phyloP scores from a whole-genome alignment of 2,797 vertebrate genomes.

The Aulostomus chinensis region DNA sequence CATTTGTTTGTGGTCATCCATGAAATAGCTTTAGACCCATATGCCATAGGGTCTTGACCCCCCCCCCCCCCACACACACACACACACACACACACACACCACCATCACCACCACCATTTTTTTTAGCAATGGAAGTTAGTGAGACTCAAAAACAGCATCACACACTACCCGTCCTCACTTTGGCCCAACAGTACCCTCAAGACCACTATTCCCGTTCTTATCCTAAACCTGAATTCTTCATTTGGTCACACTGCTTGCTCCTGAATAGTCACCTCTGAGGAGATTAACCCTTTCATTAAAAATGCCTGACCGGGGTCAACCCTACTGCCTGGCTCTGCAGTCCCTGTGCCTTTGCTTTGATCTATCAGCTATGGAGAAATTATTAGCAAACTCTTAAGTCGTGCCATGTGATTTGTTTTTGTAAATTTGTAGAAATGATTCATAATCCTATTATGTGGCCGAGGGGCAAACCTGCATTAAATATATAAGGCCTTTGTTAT shows the following conservation, averaged over 20 bases:
- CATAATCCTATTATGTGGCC: constrained; percentile 98
- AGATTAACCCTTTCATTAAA: constrained; percentile 99
- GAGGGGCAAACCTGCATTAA: constrained; percentile 91
- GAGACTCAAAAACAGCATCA: constrained; percentile 75
- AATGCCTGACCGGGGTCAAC: constrained; percentile 95
- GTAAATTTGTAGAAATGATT: constrained; percentile 99
- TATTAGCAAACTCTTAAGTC: constrained; percentile 96
- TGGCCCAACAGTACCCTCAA: constrained; percentile 82
- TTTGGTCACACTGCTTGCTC: constrained; percentile 99
- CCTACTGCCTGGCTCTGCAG: constrained; percentile 88
- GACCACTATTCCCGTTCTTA: constrained; percentile 79
- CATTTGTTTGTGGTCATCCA: constrained; percentile 48
- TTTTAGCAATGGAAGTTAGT: constrained; percentile 13
- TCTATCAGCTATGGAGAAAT: constrained; percentile 98
- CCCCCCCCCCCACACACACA: too few species aligned
- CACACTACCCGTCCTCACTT: constrained; percentile 82
- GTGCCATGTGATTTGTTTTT: constrained; percentile 99
- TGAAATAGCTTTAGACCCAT: constrained; percentile 48
- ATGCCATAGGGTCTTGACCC: constrained; percentile 55
- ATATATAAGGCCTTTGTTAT: constrained; percentile 91
- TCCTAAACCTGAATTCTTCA: constrained; percentile 90
- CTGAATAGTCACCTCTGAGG: constrained; percentile 98
- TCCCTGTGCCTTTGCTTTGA: constrained; percentile 90
- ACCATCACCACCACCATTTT: too few species aligned
- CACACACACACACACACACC: too few species aligned